Conservation (phyloP, 2,888 invertebrate genomes). For the Chrysotoxum bicinctum region DNA sequence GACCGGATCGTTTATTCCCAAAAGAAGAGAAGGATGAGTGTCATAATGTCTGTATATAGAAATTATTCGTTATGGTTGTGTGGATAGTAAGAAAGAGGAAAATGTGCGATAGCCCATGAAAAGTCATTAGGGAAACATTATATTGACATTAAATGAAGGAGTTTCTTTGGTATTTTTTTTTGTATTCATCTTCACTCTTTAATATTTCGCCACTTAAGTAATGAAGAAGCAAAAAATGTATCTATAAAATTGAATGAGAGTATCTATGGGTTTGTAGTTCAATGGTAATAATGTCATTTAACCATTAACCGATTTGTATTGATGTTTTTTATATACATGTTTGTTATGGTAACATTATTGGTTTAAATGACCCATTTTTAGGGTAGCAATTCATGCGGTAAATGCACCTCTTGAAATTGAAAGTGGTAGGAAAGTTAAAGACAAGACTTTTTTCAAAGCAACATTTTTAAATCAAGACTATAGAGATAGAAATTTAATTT, state of each 20-base stretch:
- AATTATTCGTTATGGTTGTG: constrained; percentile 49
- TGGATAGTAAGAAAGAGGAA: constrained; percentile 58
- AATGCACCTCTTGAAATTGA: background rate
- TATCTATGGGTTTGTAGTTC: constrained; percentile 45
- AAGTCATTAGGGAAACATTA: constrained; percentile 80
- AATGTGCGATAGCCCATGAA: constrained; percentile 67
- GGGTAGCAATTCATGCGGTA: background rate
- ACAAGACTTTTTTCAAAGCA: too few relatives aligned
- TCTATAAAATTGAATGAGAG: background rate
- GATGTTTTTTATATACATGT: background rate
- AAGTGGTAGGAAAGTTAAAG: background rate
- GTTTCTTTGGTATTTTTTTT: constrained; percentile 19
- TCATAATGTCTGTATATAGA: constrained; percentile 18
- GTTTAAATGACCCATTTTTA: background rate
- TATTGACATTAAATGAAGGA: constrained; percentile 78
- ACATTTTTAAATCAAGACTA: too few relatives aligned
- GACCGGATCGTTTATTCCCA: constrained; percentile 59
- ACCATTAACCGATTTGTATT: constrained; percentile 62
- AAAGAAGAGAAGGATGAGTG: constrained; percentile 17
- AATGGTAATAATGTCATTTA: constrained; percentile 46
- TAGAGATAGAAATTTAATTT: too few relatives aligned
- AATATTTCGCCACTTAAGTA: constrained; percentile 12
- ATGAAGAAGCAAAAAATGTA: background rate
- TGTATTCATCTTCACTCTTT: background rate
- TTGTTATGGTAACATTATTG: background rate